Evolutionary conservation across 2,797 vertebrate species (phyloP).

Genomic region (Hippocampus kuda): DNA sequence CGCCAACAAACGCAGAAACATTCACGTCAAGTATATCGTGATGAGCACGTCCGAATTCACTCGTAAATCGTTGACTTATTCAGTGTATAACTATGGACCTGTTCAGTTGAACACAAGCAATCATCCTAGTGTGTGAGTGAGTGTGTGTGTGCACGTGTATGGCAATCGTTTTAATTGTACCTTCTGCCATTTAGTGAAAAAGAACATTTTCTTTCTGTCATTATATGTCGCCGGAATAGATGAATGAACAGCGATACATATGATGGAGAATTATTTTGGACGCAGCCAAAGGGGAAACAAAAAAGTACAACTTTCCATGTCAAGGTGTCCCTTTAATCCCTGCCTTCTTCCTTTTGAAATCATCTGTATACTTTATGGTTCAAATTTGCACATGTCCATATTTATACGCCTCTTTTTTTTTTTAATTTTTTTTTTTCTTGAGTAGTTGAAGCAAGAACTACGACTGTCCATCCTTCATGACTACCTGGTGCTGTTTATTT

Average conservation of each 20-base stretch:
- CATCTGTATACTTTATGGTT: constrained; percentile 20
- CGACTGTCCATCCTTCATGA: constrained; percentile 19
- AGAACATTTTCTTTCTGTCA: too few species aligned
- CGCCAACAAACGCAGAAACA: too few species aligned
- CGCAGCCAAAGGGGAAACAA: background rate
- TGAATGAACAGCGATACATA: too few species aligned
- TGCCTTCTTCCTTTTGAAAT: constrained; percentile 19
- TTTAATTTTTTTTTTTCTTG: background rate
- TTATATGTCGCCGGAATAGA: too few species aligned
- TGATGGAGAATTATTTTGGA: background rate
- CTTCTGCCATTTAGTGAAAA: background rate
- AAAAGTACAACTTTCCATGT: constrained; percentile 5
- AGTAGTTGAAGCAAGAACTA: constrained; percentile 17
- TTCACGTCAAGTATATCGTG: too few species aligned
- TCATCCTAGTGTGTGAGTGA: too few species aligned
- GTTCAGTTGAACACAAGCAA: background rate
- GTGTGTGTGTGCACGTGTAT: too few species aligned
- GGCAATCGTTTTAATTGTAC: background rate
- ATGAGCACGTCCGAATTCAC: too few species aligned
- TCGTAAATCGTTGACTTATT: too few species aligned
- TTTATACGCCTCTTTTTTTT: constrained; percentile 28
- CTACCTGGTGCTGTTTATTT: constrained; percentile 45
- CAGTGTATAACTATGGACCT: too few species aligned
- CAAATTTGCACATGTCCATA: constrained; percentile 52
- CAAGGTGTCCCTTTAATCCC: constrained; percentile 44